Evolutionary conservation across 1,140 invertebrate species (phyloP).

Genomic region (Drosophila ercepeae): DNA sequence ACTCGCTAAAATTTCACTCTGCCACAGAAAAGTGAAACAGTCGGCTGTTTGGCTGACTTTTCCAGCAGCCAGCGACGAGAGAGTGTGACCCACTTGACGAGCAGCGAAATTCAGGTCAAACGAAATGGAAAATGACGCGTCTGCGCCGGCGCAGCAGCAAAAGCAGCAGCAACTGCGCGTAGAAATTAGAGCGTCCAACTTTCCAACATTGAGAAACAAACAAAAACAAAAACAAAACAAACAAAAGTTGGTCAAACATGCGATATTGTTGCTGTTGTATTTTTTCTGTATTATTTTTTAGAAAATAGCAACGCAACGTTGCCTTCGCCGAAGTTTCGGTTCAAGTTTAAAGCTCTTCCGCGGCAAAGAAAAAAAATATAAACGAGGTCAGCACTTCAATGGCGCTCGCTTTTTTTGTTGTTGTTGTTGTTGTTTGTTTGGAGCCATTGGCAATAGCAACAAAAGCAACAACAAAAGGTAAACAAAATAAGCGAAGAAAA

Average conservation of each 20-base stretch:
- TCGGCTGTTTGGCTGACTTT: slow-evolving; percentile 50
- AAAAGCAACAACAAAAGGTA: slow-evolving; percentile 40
- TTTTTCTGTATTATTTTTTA: slow-evolving; percentile 10
- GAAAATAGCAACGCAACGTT: slow-evolving; percentile 69
- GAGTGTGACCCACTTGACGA: slow-evolving; percentile 67
- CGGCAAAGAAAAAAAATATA: slow-evolving; percentile 56
- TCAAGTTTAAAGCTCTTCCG: slow-evolving; percentile 82
- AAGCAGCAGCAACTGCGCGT: slow-evolving; percentile 50
- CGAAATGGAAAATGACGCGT: slow-evolving; percentile 80
- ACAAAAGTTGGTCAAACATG: slow-evolving; percentile 72
- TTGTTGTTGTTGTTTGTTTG: slow-evolving; percentile 28
- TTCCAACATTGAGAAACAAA: slow-evolving; percentile 46
- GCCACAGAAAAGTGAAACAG: slow-evolving; percentile 73
- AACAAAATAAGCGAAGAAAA: slow-evolving; percentile 42
- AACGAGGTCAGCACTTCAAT: slow-evolving; percentile 81
- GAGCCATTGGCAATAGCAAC: neutral
- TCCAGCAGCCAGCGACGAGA: slow-evolving; percentile 36
- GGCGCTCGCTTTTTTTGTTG: slow-evolving; percentile 54
- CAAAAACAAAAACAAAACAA: slow-evolving; percentile 52
- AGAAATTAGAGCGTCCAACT: slow-evolving; percentile 75
- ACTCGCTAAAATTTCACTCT: slow-evolving; percentile 64
- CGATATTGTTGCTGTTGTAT: slow-evolving; percentile 29
- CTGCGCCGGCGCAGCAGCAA: slow-evolving; percentile 40
- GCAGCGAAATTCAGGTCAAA: slow-evolving; percentile 80
- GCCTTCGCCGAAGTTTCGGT: slow-evolving; percentile 61